A percentile compares a stretch with the other conserved stretches of the same genome.
phyloP scores from a whole-genome alignment of 2,113 vertebrate species.

The Romanogobio albipinnatus region DNA sequence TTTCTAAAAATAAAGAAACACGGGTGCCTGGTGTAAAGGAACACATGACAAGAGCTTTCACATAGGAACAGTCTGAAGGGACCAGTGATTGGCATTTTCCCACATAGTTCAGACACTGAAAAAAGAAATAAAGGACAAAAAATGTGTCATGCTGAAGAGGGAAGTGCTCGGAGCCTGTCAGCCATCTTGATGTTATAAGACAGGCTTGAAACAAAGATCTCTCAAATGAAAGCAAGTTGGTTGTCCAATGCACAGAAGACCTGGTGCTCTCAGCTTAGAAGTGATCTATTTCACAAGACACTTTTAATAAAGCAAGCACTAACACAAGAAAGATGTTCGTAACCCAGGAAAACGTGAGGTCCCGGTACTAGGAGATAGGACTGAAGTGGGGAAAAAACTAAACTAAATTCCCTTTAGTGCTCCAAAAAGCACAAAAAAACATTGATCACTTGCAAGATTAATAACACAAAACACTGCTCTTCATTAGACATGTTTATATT shows the following conservation, averaged over 20 bases:
- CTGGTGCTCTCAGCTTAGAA: neutral
- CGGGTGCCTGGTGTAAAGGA: slow-evolving; percentile 55
- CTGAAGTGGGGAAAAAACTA: slow-evolving; percentile 25
- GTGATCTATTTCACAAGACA: neutral
- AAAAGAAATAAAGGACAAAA: slow-evolving; percentile 31
- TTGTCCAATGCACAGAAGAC: slow-evolving; percentile 19
- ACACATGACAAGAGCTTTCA: slow-evolving; percentile 47
- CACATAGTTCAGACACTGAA: slow-evolving; percentile 38
- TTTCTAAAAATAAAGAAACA: slow-evolving; percentile 29
- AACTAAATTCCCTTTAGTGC: slow-evolving; percentile 62
- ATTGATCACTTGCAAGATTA: slow-evolving; percentile 66
- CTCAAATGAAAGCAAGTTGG: slow-evolving; percentile 24
- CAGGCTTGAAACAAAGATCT: slow-evolving; percentile 38
- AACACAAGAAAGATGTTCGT: slow-evolving; percentile 1
- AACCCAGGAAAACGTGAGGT: slow-evolving; percentile 51
- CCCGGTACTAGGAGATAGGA: slow-evolving; percentile 61
- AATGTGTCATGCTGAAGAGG: slow-evolving; percentile 7
- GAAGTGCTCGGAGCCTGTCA: slow-evolving; percentile 51
- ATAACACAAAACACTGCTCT: slow-evolving; percentile 67
- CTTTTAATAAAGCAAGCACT: neutral
- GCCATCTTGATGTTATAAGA: slow-evolving; percentile 44
- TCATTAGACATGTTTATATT: slow-evolving; percentile 74
- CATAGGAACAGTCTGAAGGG: slow-evolving; percentile 41
- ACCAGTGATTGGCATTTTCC: slow-evolving; percentile 49
- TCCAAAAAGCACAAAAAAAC: slow-evolving; percentile 46